Base-by-base conservation (phyloP, 92 coral and sea anemone genomes). In the Montipora capitata region DNA sequence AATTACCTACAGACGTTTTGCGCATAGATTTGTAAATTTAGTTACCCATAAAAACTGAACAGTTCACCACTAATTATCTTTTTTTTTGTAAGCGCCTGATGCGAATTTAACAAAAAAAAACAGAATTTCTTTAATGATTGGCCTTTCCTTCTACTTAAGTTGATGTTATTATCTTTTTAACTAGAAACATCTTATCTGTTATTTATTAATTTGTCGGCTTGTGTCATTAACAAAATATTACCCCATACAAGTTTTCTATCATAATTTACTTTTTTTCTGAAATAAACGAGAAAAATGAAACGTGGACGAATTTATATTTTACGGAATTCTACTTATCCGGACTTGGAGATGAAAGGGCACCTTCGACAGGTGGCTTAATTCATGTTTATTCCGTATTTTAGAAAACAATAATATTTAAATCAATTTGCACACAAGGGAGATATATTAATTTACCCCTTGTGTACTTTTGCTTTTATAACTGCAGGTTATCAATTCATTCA, bases 401-500 rank as follows among this genome's bases (percentile, higher is more conserved):
- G 2, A 76, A 39, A 68, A 39, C 52, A 54, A 18, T n/a, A 5
- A 11, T 13, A 6, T 17, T 56, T 16, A 52, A 69, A 69, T 80
- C 51, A 81, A 81, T 68, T 81, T 52, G 51, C 52, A 16, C 57
- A 39, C 14, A 43, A 81, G 66, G n/a, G 41, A 17, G 85, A 40
- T 27, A 43, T 15, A 65, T 48, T 38, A 27, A 14, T 38, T 52
- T 40, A 38, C 77, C 85, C 67, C 57, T 17, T 81, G 49, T 44
- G 57, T 39, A 68, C 62, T 59, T 68, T 69, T 69, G 85, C 68
- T 81, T 68, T 14, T 43, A 20, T n/a, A 35, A 35, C 85, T 39
- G 68, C 9, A 51, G 76, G 39, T 56, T 81, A 40, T 72, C 67
- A 68, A 81, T 81, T 81, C 52, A 68, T 68, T 52, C 63, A 9